Evolutionary conservation across 2,888 invertebrate species (phyloP).

Genomic region (Netelia fuscicornis): DNA sequence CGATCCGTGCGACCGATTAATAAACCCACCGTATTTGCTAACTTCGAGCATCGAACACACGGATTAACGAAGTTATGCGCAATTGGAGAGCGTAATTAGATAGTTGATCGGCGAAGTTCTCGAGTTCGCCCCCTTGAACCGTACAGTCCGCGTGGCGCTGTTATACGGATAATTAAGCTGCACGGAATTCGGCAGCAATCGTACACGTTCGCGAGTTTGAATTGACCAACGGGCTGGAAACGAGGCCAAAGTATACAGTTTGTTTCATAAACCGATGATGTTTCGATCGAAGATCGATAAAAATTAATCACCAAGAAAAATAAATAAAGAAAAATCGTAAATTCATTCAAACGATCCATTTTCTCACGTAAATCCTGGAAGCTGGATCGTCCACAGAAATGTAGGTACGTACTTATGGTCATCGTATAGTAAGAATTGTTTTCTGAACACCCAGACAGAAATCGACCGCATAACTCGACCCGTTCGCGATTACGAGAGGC

Average conservation of each 20-base stretch:
- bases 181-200: constrained; percentile 36
- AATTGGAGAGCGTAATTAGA: constrained; percentile 68
- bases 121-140: constrained; percentile 58
- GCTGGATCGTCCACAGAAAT: neutral
- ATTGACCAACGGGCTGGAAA: constrained; percentile 43
- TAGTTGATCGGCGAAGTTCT: constrained; percentile 63
- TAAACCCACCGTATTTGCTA: constrained; percentile 18
- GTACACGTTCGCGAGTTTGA: constrained; percentile 32
- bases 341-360: neutral
- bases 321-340: neutral
- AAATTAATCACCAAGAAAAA: neutral
- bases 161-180: constrained; percentile 60
- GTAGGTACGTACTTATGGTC: neutral
- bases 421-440: constrained; percentile 17
- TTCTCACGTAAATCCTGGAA: neutral
- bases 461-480: constrained; percentile 56
- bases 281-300: too few species aligned
- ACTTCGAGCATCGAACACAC: neutral
- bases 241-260: constrained; percentile 5
- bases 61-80: constrained; percentile 65
- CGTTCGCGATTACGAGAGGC: constrained; percentile 52
- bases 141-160: constrained; percentile 32
- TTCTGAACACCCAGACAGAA: constrained; percentile 33
- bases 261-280: neutral
- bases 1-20: constrained; percentile 29